Evolutionary conservation across 2,888 invertebrate genomes (phyloP).

Genomic region (Drosophila siamana): DNA sequence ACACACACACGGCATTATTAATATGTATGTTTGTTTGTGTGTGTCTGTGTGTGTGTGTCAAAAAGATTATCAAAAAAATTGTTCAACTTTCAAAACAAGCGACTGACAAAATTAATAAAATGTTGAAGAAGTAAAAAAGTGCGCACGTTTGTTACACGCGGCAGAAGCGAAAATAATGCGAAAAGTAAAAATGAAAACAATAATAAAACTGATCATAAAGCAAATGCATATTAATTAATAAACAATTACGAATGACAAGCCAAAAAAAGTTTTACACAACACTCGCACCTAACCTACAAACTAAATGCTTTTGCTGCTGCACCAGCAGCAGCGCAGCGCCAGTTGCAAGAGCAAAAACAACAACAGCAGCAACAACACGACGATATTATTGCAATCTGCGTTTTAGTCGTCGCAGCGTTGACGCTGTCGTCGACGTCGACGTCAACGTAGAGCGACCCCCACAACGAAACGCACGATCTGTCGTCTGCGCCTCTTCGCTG

Average conservation of each 20-base stretch:
- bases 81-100: conserved; percentile 49
- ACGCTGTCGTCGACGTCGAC: conserved; percentile 27
- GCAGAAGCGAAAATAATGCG: conserved; percentile 45
- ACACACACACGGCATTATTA: conserved; percentile 26
- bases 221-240: conserved; percentile 58
- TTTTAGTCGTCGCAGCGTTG: conserved; percentile 42
- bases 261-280: conserved; percentile 74
- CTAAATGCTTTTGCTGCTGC: conserved; percentile 41
- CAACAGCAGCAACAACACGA: conserved; percentile 18
- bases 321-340: conserved; percentile 37
- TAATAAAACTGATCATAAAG: conserved; percentile 27
- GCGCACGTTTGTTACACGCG: conserved; percentile 79
- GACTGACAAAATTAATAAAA: conserved; percentile 39
- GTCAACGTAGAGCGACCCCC: conserved; percentile 49
- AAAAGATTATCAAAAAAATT: conserved; percentile 68
- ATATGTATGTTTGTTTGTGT: conserved; percentile 23
- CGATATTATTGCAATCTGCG: conserved; percentile 68
- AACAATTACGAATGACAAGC: conserved; percentile 50
- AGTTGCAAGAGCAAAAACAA: conserved; percentile 48
- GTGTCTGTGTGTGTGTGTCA: conserved; percentile 57
- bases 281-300: conserved; percentile 81
- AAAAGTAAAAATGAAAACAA: conserved; percentile 20
- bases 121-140: conserved; percentile 40
- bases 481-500: conserved; percentile 17
- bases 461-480: conserved; percentile 61